Evolutionary conservation across 2,888 invertebrate species (phyloP).

Genomic region (Caenorhabditis zanzibari): DNA sequence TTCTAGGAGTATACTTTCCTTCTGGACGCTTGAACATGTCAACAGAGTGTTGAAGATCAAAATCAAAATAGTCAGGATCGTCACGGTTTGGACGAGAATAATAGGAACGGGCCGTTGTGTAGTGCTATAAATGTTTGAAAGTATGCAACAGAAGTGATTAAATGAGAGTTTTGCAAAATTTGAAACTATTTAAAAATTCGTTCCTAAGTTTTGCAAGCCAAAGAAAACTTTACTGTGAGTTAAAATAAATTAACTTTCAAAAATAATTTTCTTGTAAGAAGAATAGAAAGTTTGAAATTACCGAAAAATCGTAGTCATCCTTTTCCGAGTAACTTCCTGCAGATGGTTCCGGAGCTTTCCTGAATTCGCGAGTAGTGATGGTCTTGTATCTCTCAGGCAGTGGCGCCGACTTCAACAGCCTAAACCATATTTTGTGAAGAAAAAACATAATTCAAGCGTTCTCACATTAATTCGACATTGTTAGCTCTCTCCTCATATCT

Average conservation of each 20-base stretch:
- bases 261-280: not conserved
- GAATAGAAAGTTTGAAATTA: constrained; percentile 33
- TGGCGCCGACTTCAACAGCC: constrained; percentile 73
- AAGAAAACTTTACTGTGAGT: no score
- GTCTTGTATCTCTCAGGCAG: constrained; percentile 75
- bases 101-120: constrained; percentile 77
- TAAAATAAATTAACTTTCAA: no score
- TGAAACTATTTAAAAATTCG: no score
- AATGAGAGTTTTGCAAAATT: no score
- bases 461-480: constrained; percentile 76
- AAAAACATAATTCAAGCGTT: not conserved
- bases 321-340: constrained; percentile 77
- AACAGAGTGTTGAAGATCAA: constrained; percentile 83
- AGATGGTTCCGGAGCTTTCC: constrained; percentile 79
- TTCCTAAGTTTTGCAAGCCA: no score
- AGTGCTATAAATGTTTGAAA: constrained; percentile 60
- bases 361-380: constrained; percentile 78
- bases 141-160: no score
- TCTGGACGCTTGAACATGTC: constrained; percentile 80
- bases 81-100: constrained; percentile 81
- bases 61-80: constrained; percentile 84
- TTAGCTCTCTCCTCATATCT: constrained; percentile 77
- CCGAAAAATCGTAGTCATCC: constrained; percentile 80
- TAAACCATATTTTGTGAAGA: no score
- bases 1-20: constrained; percentile 80